Percentiles rank a stretch among this genome's conserved stretches.
These are phyloP conservation scores for Hydroisotoma schaefferi DNA, from an alignment of 2,888 invertebrate species.

Conservation along the genomic window DNA sequence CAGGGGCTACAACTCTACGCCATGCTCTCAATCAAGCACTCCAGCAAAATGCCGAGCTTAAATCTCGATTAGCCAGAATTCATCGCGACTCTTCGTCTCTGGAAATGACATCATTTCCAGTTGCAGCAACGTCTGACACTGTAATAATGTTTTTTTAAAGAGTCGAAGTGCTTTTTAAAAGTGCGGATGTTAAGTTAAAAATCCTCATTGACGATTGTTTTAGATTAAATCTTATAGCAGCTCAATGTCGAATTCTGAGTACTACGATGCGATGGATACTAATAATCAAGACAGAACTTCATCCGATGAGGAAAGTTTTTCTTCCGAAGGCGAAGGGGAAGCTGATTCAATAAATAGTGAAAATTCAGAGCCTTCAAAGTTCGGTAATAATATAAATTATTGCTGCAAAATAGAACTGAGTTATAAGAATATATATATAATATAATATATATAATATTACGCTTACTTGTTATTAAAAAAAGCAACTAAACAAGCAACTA, in stretches of 20 bases:
- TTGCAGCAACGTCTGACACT: slow-evolving; percentile 54
- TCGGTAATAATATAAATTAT: too few relatives aligned
- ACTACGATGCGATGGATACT: slow-evolving; percentile 74
- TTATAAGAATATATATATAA: too few relatives aligned
- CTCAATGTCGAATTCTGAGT: slow-evolving; percentile 71
- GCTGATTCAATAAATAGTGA: slow-evolving; percentile 48
- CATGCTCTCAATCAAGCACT: slow-evolving; percentile 64
- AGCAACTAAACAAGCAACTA: too few relatives aligned
- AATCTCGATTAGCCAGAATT: slow-evolving; percentile 53
- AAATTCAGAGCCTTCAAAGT: slow-evolving; percentile 47
- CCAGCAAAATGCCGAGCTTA: slow-evolving; percentile 72
- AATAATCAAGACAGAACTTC: slow-evolving; percentile 47
- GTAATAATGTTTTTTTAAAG: not conserved
- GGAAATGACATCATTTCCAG: slow-evolving; percentile 54
- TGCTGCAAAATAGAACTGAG: too few relatives aligned
- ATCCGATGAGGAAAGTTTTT: slow-evolving; percentile 49
- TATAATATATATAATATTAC: too few relatives aligned
- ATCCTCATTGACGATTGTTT: not conserved
- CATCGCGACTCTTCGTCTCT: slow-evolving; percentile 52
- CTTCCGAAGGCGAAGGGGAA: slow-evolving; percentile 48
- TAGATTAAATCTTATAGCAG: slow-evolving; percentile 61
- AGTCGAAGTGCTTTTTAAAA: not conserved
- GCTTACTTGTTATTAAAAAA: too few relatives aligned
- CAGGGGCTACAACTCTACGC: slow-evolving; percentile 56
- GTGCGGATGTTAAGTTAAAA: slow-evolving; percentile 1